Evolutionary conservation across 2,797 vertebrate species (phyloP).

Genomic region (Esox lucius): DNA sequence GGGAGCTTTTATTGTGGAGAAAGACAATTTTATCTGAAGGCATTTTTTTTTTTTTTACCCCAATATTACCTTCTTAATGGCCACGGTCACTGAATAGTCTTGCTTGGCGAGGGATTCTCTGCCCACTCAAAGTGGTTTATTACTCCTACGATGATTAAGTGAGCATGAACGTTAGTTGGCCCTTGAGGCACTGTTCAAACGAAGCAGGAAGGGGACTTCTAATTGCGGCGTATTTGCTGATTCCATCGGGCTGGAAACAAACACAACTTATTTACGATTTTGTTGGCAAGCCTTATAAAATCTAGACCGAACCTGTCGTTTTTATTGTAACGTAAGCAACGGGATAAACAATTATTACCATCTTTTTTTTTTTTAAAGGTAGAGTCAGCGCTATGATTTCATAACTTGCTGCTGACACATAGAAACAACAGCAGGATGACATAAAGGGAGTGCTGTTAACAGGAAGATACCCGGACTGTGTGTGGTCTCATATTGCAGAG

Average conservation of each 20-base stretch:
- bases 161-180: not conserved
- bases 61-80: not conserved
- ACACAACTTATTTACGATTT: not conserved
- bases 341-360: too few relatives aligned
- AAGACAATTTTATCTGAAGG: too few relatives aligned
- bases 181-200: not conserved
- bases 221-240: not conserved
- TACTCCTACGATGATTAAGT: not conserved
- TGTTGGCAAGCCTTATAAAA: not conserved
- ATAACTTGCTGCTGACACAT: not conserved
- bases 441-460: not conserved
- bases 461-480: not conserved
- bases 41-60: not conserved
- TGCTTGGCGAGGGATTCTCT: constrained; percentile 13
- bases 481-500: not conserved
- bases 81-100: not conserved
- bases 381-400: not conserved
- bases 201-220: not conserved
- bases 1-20: not conserved
- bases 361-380: not conserved
- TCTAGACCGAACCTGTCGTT: not conserved
- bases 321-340: not conserved
- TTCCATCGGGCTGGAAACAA: not conserved
- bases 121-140: not conserved
- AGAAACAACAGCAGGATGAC: not conserved